Base-by-base conservation (phyloP, 1,140 invertebrate species). In the Plodia interpunctella region DNA sequence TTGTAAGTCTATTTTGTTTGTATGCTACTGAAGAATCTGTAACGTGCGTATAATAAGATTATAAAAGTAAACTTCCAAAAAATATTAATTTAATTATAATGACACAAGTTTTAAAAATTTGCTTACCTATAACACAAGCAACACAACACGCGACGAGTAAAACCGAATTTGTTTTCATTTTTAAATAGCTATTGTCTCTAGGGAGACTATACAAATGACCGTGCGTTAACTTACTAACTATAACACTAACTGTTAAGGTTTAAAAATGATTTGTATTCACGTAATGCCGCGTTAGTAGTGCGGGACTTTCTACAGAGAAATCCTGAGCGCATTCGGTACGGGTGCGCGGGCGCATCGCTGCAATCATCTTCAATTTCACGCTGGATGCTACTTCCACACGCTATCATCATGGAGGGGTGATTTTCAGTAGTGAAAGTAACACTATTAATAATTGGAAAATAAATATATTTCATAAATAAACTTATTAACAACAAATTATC, bases 221-320 rank as follows among this genome's bases (percentile, higher is more conserved):
- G 62, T 62, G 77, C 60, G 67, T 66, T 74, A 76, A 76, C 69
- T 72, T 78, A 76, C 63, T 73, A 76, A 76, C 63, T 73, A 76
- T 70, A 78, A 80, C 64, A 72, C 67, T 63, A 66, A 25, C 51
- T 53, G 66, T 74, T 78, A 80, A 80, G 73, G 76, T 75, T 76
- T 60, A 51, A 66, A 62, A 65, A 67, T 62, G 70, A 81, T 88
- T 87, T 83, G 83, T 88, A 88, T 88, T 80, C 85, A 77, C 76
- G 74, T 73, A 77, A 70, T 78, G 72, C 68, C 57, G 59, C 66
- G 77, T 70, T 70, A 67, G 72, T 63, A 71, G 80, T 73, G 77
- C 78, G 81, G 78, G 71, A 84, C 83, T 87, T 87, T 88, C 83
- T 88, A 81, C 67, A 76, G 83, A 88, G 38, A 88, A 88, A 76